Conservation (phyloP, 2,797 vertebrate species). For the Coregonus ussuriensis region DNA sequence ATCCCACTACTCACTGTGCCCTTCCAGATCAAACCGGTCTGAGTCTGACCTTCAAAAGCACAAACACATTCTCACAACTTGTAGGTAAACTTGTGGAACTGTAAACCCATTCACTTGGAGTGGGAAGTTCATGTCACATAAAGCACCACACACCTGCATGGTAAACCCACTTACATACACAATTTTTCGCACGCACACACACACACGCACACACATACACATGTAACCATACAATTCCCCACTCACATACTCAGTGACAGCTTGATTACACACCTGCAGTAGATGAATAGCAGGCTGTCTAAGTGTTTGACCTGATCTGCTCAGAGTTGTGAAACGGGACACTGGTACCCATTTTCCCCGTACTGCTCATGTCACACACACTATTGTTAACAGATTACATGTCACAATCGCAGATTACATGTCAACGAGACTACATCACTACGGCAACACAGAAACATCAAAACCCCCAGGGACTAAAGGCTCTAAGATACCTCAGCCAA, state of each 20-base stretch:
- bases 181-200: not conserved
- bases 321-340: not conserved
- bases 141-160: not conserved
- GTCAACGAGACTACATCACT: conserved; percentile 19
- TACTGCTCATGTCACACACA: conserved; percentile 26
- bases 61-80: not conserved
- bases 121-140: not conserved
- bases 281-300: conserved; percentile 38
- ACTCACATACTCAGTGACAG: conserved; percentile 24
- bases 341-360: not conserved
- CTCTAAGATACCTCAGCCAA: not conserved
- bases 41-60: not conserved
- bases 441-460: not conserved
- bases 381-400: conserved; percentile 47
- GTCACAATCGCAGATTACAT: conserved; percentile 38
- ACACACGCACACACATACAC: not conserved
- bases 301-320: conserved; percentile 23
- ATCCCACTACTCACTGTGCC: not conserved
- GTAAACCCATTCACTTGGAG: not conserved
- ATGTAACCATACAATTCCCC: not conserved
- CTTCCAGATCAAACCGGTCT: not conserved
- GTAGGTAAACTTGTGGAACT: not conserved
- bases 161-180: not conserved
- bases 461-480: not conserved
- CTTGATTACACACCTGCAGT: conserved; percentile 23